phyloP scores from a whole-genome alignment of 2,888 invertebrate species.

The Yponomeuta sedellus region DNA sequence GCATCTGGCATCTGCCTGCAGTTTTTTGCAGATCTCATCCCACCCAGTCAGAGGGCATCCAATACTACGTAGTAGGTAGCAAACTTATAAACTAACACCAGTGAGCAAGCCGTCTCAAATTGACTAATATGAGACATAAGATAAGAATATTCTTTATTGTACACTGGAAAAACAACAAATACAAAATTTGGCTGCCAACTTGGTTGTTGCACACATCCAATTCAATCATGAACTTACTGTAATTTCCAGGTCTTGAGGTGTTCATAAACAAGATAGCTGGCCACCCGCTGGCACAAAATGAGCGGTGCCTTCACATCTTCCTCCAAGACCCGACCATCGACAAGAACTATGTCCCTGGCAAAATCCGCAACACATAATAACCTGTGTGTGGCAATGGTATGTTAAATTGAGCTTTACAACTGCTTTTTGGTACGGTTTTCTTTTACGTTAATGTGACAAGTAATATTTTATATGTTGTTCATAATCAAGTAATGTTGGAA shows the following conservation, averaged over 20 bases:
- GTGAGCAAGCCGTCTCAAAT: no score
- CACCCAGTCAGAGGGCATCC: no score
- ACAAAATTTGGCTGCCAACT: no score
- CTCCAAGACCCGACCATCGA: slow-evolving; percentile 98
- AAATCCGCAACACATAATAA: slow-evolving; percentile 95
- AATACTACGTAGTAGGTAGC: no score
- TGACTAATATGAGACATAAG: no score
- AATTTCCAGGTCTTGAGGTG: slow-evolving; percentile 84
- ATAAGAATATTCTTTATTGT: no score
- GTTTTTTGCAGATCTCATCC: no score
- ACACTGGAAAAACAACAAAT: no score
- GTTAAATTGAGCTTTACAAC: slow-evolving; percentile 30
- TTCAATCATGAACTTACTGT: background rate
- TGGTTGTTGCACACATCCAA: background rate
- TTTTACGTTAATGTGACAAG: background rate
- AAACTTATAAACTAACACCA: no score
- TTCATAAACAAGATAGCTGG: slow-evolving; percentile 99
- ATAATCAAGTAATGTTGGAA: no score
- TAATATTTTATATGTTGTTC: no score
- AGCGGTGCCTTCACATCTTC: slow-evolving; percentile 99
- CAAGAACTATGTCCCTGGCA: slow-evolving; percentile 99
- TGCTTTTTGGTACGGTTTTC: slow-evolving; percentile 40
- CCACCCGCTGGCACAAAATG: slow-evolving; percentile 98
- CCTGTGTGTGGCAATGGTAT: slow-evolving; percentile 26
- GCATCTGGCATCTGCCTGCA: no score